A percentile compares a stretch with the other conserved stretches of the same genome.
Conservation (phyloP, 2,888 invertebrate genomes). For the Amblyjoppa fuscipennis region DNA sequence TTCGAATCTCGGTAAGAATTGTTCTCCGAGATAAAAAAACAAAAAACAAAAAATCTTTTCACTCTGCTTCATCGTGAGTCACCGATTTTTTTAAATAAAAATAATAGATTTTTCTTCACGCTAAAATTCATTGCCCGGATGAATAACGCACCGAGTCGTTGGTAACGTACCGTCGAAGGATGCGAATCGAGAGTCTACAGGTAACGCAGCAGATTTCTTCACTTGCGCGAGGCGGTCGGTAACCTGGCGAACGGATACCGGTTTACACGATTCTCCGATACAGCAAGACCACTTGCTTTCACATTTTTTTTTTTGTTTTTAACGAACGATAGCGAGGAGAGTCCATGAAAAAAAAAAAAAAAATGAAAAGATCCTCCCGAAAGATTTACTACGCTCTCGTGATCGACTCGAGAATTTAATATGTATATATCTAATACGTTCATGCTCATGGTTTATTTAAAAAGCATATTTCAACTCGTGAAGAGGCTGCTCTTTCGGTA, state of each 20-base stretch:
- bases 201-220: constrained; percentile 63
- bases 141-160: constrained; percentile 37
- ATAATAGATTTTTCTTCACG: not conserved
- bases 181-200: constrained; percentile 53
- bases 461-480: constrained; percentile 32
- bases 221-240: constrained; percentile 64
- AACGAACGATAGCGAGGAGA: not conserved
- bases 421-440: constrained; percentile 21
- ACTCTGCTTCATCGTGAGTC: not conserved
- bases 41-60: not conserved
- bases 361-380: constrained; percentile 1
- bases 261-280: constrained; percentile 25
- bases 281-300: constrained; percentile 16
- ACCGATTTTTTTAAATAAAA: not conserved
- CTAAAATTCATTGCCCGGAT: not conserved
- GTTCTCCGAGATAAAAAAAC: not conserved
- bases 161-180: constrained; percentile 70
- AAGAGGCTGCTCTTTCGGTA: constrained; percentile 32
- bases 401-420: constrained; percentile 14
- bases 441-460: constrained; percentile 43
- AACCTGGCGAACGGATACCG: constrained; percentile 56
- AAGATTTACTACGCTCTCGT: constrained; percentile 32
- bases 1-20: not conserved
- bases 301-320: constrained; percentile 30
- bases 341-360: constrained; percentile 12